Evolutionary conservation across 2,888 invertebrate species (phyloP).

Genomic region (Koerneria pararmatus): DNA sequence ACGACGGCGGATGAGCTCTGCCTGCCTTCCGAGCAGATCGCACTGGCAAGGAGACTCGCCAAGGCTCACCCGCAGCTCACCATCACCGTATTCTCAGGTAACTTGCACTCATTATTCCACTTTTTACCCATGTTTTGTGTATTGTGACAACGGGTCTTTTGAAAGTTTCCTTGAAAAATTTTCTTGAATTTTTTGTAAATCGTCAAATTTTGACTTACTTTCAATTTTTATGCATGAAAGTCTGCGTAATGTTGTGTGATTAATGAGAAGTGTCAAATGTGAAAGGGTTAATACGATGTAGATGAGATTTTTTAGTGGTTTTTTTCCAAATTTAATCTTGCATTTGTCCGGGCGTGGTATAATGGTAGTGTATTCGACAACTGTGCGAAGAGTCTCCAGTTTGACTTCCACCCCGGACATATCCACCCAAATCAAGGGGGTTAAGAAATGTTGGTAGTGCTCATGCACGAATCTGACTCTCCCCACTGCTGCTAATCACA

Average conservation of each 20-base stretch:
- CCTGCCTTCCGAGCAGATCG: constrained; percentile 73
- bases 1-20: constrained; percentile 67
- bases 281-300: neutral
- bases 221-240: neutral
- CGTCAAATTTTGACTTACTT: constrained; percentile 14
- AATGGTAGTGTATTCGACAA: too few relatives aligned
- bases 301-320: too few relatives aligned
- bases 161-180: neutral
- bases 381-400: too few relatives aligned
- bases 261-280: neutral
- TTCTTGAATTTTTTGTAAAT: neutral
- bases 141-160: neutral
- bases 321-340: too few relatives aligned
- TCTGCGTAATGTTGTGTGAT: constrained; percentile 12
- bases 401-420: too few relatives aligned
- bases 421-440: too few relatives aligned
- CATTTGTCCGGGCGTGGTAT: too few relatives aligned
- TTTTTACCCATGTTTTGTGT: neutral
- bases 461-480: too few relatives aligned
- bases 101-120: constrained; percentile 46
- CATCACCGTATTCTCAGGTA: constrained; percentile 98
- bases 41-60: constrained; percentile 85
- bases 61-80: constrained; percentile 92
- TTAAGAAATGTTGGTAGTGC: too few relatives aligned
- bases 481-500: too few relatives aligned